Evolutionary conservation across 2,888 invertebrate species (phyloP), one percentile per base, ranked within the genome.

Genomic region (Eumacrocentrus americanus): DNA sequence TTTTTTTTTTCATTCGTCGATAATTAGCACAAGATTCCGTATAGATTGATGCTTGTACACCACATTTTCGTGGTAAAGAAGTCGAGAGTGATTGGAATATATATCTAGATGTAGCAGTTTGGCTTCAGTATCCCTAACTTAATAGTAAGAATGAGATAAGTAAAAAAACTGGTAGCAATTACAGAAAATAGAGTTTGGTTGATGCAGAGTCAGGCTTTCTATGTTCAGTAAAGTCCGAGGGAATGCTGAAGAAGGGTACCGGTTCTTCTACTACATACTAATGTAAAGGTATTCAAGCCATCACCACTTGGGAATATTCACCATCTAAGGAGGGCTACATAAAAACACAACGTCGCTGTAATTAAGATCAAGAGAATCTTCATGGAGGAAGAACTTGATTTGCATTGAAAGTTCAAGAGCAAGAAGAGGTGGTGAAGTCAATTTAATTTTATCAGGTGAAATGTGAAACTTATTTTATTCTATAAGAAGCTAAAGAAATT

Each of bases 21-120:
- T 61, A 58, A 61, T 61, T 61, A 38, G 61, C n/a, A 37, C 48
- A 44, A 40, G 42, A 61, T 61, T 61, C 58, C 52, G 23, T 37
- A 3, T 25, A 9, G 5, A 29, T 29, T 29, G 29, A n/a, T n/a
- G 29, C 29, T 9, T 9, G 5, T 6, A 29, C 4, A 4, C 9
- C 5, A 29, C 29, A 29, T 29, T 29, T 29, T 9, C 9, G n/a
- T n/a, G n/a, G n/a, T n/a, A n/a, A n/a, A n/a, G 29, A 29, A 29
- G 29, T 29, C 9, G 29, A 29, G 29, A 29, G 29, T 29, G 29
- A 9, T 29, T n/a, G n/a, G n/a, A n/a, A n/a, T 29, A 29, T 29
- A 29, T 6, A 4, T 4, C 29, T 4, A 29, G 29, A 4, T 29
- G 29, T 29, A n/a, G n/a, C n/a, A n/a, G n/a, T n/a, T n/a, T n/a